Percentiles rank a stretch among this genome's conserved stretches.
Evolutionary conservation across 2,113 vertebrate genomes (phyloP).

Genomic region (Hyaena hyaena): DNA sequence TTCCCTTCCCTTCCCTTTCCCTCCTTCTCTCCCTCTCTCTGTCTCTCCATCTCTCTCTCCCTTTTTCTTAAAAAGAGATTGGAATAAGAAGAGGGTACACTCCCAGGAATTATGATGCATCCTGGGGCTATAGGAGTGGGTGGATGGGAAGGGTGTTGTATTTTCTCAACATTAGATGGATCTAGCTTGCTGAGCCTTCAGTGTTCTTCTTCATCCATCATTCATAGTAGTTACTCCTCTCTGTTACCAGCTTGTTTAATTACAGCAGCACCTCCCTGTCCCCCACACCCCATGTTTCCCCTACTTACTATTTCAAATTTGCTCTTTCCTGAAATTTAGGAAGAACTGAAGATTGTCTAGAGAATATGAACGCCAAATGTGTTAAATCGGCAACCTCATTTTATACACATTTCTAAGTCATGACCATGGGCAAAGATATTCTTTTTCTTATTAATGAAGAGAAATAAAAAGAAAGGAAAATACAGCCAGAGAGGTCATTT

Average conservation of each 20-base stretch:
- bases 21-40: background rate
- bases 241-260: background rate
- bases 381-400: background rate
- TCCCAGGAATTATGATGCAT: background rate
- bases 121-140: background rate
- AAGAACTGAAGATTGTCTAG: background rate
- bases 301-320: background rate
- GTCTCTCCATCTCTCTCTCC: background rate
- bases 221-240: background rate
- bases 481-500: background rate
- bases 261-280: background rate
- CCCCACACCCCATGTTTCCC: background rate
- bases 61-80: background rate
- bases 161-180: background rate
- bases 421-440: background rate
- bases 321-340: background rate
- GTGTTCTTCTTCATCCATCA: background rate
- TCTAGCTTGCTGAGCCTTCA: background rate
- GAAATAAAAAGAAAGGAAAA: background rate
- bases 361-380: background rate
- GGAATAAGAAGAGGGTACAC: background rate
- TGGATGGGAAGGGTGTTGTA: background rate
- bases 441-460: background rate
- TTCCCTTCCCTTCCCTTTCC: slow-evolving; percentile 19
- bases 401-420: background rate